phyloP scores from a whole-genome alignment of 2,888 invertebrate species.

The Clostera curtula region DNA sequence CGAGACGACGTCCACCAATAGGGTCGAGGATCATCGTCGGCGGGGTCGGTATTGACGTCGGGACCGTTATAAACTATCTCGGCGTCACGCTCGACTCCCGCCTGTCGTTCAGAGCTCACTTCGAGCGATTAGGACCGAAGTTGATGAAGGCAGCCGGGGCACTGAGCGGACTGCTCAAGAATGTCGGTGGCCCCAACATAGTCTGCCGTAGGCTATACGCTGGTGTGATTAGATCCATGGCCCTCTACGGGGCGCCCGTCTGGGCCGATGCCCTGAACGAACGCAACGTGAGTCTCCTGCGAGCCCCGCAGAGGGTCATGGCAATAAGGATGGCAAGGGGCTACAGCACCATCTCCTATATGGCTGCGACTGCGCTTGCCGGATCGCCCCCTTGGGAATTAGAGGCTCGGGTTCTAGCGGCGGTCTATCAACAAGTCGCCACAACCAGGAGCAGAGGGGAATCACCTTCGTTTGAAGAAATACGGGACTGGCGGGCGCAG shows the following conservation, averaged over 20 bases:
- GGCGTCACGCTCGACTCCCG: neutral
- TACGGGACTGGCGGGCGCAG: neutral
- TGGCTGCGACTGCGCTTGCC: neutral
- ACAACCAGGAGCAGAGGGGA: slow-evolving; percentile 1
- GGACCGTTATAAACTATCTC: slow-evolving; percentile 3
- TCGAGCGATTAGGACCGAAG: neutral
- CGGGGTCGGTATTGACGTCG: too few relatives aligned
- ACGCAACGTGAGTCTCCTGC: neutral
- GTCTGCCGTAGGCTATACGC: neutral
- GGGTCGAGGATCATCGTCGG: too few relatives aligned
- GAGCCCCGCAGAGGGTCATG: neutral
- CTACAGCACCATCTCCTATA: neutral
- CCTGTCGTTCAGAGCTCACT: neutral
- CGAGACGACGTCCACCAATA: too few relatives aligned
- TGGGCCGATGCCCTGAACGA: neutral
- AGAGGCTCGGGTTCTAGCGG: neutral
- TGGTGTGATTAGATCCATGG: too few relatives aligned
- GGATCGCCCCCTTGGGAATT: neutral
- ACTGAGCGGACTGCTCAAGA: neutral
- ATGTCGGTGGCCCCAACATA: neutral
- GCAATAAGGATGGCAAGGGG: neutral
- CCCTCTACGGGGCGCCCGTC: too few relatives aligned
- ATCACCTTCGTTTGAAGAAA: slow-evolving; percentile 1
- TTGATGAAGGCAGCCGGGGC: neutral
- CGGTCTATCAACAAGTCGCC: neutral